Evolutionary conservation across 1,140 invertebrate species (phyloP).

Genomic region (Telenomus remus): DNA sequence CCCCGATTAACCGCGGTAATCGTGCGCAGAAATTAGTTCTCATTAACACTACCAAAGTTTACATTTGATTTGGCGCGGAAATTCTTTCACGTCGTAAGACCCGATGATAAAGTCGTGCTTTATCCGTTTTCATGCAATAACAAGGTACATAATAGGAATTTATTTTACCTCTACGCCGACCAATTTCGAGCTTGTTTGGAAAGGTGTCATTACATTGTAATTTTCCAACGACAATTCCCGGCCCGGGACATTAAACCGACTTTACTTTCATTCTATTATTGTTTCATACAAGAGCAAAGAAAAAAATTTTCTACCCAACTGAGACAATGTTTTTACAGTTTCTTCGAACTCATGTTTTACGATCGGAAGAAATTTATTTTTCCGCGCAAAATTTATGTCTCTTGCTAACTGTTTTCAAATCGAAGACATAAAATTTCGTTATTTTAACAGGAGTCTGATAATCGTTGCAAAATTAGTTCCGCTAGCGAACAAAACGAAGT

Average conservation of each 20-base stretch:
- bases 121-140: slow-evolving; percentile 49
- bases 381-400: too few species aligned
- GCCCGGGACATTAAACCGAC: slow-evolving; percentile 19
- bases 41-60: slow-evolving; percentile 39
- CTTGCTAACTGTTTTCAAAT: too few species aligned
- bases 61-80: slow-evolving; percentile 52
- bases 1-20: slow-evolving; percentile 40
- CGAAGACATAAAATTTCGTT: too few species aligned
- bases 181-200: slow-evolving; percentile 45
- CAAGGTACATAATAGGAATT: slow-evolving; percentile 9
- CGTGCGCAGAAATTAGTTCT: slow-evolving; percentile 53
- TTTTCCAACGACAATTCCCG: slow-evolving; percentile 16
- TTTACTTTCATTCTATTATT: slow-evolving; percentile 35
- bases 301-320: slow-evolving; percentile 14
- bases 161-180: slow-evolving; percentile 38
- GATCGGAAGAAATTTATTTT: slow-evolving; percentile 9
- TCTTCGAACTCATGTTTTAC: neutral
- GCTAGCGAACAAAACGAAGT: too few species aligned
- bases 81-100: slow-evolving; percentile 32
- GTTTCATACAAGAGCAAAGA: slow-evolving; percentile 15
- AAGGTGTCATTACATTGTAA: slow-evolving; percentile 45
- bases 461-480: too few species aligned
- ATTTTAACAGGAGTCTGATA: too few species aligned
- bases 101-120: slow-evolving; percentile 37
- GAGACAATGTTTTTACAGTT: slow-evolving; percentile 23